Evolutionary conservation across 2,113 vertebrate genomes (phyloP), one percentile per base, ranked within the genome.

Genomic region (Hippocampus guttulatus): DNA sequence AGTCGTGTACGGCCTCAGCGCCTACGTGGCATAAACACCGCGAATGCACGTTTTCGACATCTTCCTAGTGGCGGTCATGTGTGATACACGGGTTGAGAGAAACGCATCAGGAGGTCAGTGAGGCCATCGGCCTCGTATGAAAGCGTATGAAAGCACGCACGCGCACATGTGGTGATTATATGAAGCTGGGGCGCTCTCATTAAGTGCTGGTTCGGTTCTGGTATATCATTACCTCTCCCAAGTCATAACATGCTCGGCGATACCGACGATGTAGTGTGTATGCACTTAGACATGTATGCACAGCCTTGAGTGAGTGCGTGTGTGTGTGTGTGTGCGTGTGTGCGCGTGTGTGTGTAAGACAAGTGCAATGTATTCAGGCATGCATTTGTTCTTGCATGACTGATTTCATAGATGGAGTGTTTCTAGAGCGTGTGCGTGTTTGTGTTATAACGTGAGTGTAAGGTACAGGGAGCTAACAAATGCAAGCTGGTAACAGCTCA

Each of bases 161-260:
- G 40, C 55, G 55, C 62, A 52, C 62, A 57, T 14, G 52, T 61
- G 41, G 8, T 2, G 12, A 43, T 23, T 74, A 76, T 70, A 64
- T 79, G 73, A 70, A 67, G 74, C 67, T 66, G 75, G 69, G 68
- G 27, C 74, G 68, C 64, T 79, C 49, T 88, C 66, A 88, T 88
- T 89, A 88, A 85, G 88, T 75, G 57, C 58, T 69, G 60, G 68
- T 71, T 68, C 79, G 66, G 5, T 81, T 20, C 70, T 83, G 77
- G 82, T 85, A 54, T 87, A 81, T 90, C 68, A 89, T 90, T 90
- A 90, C 72, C 45, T 73, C 45, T 64, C 64, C 40, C 3, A 64
- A 77, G 74, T 79, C 85, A 85, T 69, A 88, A 84, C 82, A 85
- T 25, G 80, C 75, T 81, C 70, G 61, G 23, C 30, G 67, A 73